Percentiles rank a stretch among this genome's conserved stretches.
Evolutionary conservation across 1,140 invertebrate species (phyloP).

Genomic region (Drosophila mauritiana): DNA sequence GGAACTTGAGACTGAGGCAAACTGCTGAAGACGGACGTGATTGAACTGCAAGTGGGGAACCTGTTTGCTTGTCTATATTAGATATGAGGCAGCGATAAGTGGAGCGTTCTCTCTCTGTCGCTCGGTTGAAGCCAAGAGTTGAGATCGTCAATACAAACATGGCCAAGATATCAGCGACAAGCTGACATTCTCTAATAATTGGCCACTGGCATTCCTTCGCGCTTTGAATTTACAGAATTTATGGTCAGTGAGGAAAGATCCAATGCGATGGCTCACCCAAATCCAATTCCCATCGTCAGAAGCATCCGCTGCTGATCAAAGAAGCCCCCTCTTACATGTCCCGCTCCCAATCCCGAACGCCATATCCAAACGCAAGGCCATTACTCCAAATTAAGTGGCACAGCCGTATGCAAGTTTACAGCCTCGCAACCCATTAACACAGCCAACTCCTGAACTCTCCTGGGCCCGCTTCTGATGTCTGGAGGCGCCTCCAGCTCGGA

Average conservation of each 20-base stretch:
- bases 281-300: conserved; percentile 44
- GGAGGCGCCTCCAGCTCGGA: conserved; percentile 58
- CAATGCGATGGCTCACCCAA: conserved; percentile 34
- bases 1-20: conserved; percentile 31
- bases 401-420: conserved; percentile 72
- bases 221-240: conserved; percentile 82
- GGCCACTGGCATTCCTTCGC: conserved; percentile 82
- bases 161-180: conserved; percentile 82
- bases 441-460: conserved; percentile 29
- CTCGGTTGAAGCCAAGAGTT: conserved; percentile 53
- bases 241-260: conserved; percentile 68
- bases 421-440: conserved; percentile 51
- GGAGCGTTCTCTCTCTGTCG: conserved; percentile 65
- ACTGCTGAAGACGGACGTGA: conserved; percentile 58
- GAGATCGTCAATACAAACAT: conserved; percentile 82
- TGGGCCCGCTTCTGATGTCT: conserved; percentile 28
- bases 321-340: background rate
- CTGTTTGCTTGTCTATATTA: conserved; percentile 82
- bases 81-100: conserved; percentile 82
- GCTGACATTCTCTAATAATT: conserved; percentile 82
- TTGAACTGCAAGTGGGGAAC: conserved; percentile 77
- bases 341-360: background rate
- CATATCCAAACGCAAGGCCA: conserved; percentile 27
- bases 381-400: conserved; percentile 64
- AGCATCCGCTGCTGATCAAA: conserved; percentile 42